phyloP scores from a whole-genome alignment of 2,888 invertebrate species.

The Thyatira batis region DNA sequence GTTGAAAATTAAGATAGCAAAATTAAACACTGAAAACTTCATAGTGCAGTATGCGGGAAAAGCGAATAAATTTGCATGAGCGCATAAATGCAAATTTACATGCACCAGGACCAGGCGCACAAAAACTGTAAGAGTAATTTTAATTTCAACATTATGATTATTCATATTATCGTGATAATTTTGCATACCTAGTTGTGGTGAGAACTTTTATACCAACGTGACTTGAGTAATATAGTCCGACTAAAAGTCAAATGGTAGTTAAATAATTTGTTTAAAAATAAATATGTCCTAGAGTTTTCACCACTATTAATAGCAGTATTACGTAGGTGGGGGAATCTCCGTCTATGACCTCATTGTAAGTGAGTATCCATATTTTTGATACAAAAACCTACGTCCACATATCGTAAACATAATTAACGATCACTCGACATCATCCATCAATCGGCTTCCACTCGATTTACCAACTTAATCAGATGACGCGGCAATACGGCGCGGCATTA shows the following conservation, averaged over 20 bases:
- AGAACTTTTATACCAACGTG: too few species aligned
- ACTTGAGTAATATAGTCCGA: too few species aligned
- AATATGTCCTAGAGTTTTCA: too few species aligned
- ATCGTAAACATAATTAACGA: constrained; percentile 50
- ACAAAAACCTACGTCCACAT: constrained; percentile 17
- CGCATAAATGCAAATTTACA: neutral
- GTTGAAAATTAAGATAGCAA: neutral
- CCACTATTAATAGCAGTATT: too few species aligned
- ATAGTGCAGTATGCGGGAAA: neutral
- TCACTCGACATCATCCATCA: constrained; percentile 44
- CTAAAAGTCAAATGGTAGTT: too few species aligned
- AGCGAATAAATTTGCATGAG: constrained; percentile 2
- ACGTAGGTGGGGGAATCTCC: too few species aligned
- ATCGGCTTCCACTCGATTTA: constrained; percentile 60
- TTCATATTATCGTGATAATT: neutral
- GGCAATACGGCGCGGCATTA: constrained; percentile 27
- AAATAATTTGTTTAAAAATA: too few species aligned
- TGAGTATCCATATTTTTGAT: constrained; percentile 16
- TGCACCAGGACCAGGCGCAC: neutral
- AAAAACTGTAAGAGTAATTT: constrained; percentile 2
- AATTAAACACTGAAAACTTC: neutral
- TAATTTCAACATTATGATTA: neutral
- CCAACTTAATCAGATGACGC: constrained; percentile 64
- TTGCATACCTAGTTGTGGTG: neutral
- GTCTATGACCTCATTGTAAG: neutral